Evolutionary conservation across 2,888 invertebrate species (phyloP).

Genomic region (Pseudococcus jackbeardsleyi): DNA sequence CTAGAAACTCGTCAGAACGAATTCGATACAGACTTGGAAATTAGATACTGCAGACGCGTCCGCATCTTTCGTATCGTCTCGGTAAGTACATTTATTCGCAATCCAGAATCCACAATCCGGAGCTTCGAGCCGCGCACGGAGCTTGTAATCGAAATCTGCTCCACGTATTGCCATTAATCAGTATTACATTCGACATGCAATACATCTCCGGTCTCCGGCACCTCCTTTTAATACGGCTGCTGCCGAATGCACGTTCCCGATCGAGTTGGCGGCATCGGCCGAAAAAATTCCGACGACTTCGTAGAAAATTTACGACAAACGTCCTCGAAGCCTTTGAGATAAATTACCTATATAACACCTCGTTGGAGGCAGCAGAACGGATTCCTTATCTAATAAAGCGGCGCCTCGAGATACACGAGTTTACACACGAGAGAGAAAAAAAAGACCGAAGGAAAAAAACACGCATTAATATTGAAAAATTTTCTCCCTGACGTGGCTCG

Average conservation of each 20-base stretch:
- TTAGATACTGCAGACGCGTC: too few species aligned
- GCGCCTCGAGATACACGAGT: neutral
- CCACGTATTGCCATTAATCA: slow-evolving; percentile 54
- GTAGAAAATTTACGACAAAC: slow-evolving; percentile 43
- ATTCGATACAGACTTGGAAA: too few species aligned
- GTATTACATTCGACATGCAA: slow-evolving; percentile 45
- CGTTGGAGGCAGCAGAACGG: slow-evolving; percentile 6
- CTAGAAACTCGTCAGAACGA: too few species aligned
- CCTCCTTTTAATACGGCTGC: neutral
- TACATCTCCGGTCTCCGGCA: neutral
- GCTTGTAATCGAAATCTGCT: slow-evolving; percentile 42
- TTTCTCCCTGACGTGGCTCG: neutral
- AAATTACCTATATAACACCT: slow-evolving; percentile 40
- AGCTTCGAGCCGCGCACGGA: neutral
- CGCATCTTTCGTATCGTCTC: neutral
- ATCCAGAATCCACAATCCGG: slow-evolving; percentile 22
- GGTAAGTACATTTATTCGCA: slow-evolving; percentile 11
- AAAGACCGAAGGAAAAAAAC: slow-evolving; percentile 8
- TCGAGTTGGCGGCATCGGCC: slow-evolving; percentile 15
- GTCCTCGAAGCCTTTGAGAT: slow-evolving; percentile 15
- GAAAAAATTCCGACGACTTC: neutral
- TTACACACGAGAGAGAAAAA: too few species aligned
- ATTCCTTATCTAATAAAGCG: neutral
- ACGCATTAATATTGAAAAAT: slow-evolving; percentile 44
- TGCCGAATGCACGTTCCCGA: neutral